Percentiles rank a stretch among this genome's conserved stretches.
phyloP scores from a whole-genome alignment of 2,888 invertebrate genomes.

The Mechanitis messenoides region DNA sequence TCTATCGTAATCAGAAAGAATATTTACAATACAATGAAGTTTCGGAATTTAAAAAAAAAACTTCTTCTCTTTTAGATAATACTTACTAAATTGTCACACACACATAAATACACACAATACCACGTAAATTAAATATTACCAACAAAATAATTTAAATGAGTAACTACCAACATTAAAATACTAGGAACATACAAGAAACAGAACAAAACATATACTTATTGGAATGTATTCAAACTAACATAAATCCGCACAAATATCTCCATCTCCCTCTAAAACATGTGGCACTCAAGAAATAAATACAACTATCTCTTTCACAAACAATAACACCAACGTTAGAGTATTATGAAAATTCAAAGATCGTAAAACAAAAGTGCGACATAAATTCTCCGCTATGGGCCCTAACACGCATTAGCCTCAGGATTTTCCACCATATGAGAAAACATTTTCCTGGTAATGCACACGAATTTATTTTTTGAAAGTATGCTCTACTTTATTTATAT shows the following conservation, averaged over 20 bases:
- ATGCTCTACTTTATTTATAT: slow-evolving; percentile 47
- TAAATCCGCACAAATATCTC: slow-evolving; percentile 27
- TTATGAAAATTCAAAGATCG: slow-evolving; percentile 57
- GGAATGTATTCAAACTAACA: slow-evolving; percentile 10
- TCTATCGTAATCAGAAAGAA: too few relatives aligned
- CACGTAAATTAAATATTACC: too few relatives aligned
- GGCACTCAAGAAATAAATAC: slow-evolving; percentile 32
- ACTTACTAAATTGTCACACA: too few relatives aligned
- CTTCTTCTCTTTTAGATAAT: too few relatives aligned
- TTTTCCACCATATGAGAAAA: slow-evolving; percentile 73
- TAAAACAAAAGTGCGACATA: slow-evolving; percentile 72
- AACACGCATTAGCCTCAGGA: slow-evolving; percentile 62
- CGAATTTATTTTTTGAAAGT: slow-evolving; percentile 36
- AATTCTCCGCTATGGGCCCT: slow-evolving; percentile 56
- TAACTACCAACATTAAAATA: not conserved
- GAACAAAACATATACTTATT: slow-evolving; percentile 2
- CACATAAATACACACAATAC: too few relatives aligned
- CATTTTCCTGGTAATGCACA: slow-evolving; percentile 53
- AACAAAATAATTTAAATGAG: too few relatives aligned
- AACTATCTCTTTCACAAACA: slow-evolving; percentile 40
- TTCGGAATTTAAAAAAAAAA: too few relatives aligned
- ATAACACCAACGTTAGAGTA: slow-evolving; percentile 37
- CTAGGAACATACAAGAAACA: not conserved
- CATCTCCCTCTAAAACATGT: slow-evolving; percentile 40
- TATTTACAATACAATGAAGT: too few relatives aligned